Evolutionary conservation across 2,888 invertebrate species (phyloP).

Genomic region (Antheraea yamamai): DNA sequence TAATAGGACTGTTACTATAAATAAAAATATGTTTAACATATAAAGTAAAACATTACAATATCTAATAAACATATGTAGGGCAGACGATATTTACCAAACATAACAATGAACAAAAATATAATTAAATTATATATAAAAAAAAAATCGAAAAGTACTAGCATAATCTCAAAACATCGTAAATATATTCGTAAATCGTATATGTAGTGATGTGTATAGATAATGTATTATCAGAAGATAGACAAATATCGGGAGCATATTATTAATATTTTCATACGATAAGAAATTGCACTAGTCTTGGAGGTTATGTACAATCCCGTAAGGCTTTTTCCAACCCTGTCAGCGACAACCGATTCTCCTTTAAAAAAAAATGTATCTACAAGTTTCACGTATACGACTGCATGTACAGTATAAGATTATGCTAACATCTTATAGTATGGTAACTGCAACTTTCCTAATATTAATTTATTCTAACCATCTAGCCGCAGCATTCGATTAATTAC

Average conservation of each 20-base stretch:
- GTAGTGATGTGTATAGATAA: slow-evolving; percentile 48
- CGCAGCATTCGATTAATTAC: slow-evolving; percentile 45
- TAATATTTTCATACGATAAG: slow-evolving; percentile 39
- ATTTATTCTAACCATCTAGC: slow-evolving; percentile 50
- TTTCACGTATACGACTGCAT: slow-evolving; percentile 72
- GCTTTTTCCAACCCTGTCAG: slow-evolving; percentile 63
- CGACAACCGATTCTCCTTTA: slow-evolving; percentile 33
- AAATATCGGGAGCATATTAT: slow-evolving; percentile 37
- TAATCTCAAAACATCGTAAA: slow-evolving; percentile 65
- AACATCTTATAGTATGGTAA: slow-evolving; percentile 55
- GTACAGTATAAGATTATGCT: slow-evolving; percentile 45
- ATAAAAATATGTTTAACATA: slow-evolving; percentile 69
- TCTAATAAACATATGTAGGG: slow-evolving; percentile 60
- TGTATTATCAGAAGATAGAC: slow-evolving; percentile 33
- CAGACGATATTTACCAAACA: slow-evolving; percentile 70
- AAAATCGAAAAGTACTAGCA: slow-evolving; percentile 39
- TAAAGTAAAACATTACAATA: slow-evolving; percentile 64
- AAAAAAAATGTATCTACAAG: slow-evolving; percentile 38
- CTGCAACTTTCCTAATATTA: slow-evolving; percentile 41
- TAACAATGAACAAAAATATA: slow-evolving; percentile 71
- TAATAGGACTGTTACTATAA: slow-evolving; percentile 44
- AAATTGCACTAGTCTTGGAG: slow-evolving; percentile 36
- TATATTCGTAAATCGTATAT: slow-evolving; percentile 42
- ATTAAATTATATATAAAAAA: slow-evolving; percentile 5
- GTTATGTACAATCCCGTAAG: slow-evolving; percentile 52